Percentiles rank a stretch among this genome's conserved stretches.
These are phyloP conservation scores for Podotricha telesiphe DNA, from an alignment of 2,888 invertebrate species.

Conservation along the genomic window DNA sequence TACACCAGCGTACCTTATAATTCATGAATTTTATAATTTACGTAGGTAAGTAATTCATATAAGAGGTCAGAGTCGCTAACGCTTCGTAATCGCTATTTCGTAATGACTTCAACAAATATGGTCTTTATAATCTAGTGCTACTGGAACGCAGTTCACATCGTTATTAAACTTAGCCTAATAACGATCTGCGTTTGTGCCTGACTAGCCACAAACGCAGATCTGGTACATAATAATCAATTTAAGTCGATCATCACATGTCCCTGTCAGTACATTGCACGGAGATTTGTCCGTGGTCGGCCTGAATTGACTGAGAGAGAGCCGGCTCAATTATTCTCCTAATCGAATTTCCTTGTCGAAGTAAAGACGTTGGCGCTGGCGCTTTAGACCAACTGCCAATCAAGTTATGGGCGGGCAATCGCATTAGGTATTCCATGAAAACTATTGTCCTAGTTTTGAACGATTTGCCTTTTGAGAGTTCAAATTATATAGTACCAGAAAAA, in stretches of 20 bases:
- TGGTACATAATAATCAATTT: constrained; percentile 32
- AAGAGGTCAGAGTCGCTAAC: neutral
- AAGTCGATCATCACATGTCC: constrained; percentile 38
- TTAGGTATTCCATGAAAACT: constrained; percentile 28
- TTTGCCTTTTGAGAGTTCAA: neutral
- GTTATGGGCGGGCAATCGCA: constrained; percentile 30
- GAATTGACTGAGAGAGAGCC: constrained; percentile 49
- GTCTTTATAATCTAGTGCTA: neutral
- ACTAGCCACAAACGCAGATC: neutral
- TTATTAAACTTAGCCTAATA: neutral
- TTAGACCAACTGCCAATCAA: constrained; percentile 35
- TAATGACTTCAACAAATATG: neutral
- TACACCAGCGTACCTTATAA: too few species aligned
- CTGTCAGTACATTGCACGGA: constrained; percentile 34
- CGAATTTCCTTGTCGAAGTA: constrained; percentile 60
- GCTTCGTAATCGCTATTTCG: too few species aligned
- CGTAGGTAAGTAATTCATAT: neutral
- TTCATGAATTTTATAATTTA: too few species aligned
- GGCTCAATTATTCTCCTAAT: constrained; percentile 60
- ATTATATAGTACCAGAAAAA: neutral
- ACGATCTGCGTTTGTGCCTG: too few species aligned
- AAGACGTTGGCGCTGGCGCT: constrained; percentile 42
- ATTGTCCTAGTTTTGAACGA: constrained; percentile 13
- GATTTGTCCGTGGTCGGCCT: constrained; percentile 47
- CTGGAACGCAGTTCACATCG: neutral